Base-by-base conservation (phyloP, 1,140 invertebrate genomes). In the Pogonognathellus flavescens region DNA sequence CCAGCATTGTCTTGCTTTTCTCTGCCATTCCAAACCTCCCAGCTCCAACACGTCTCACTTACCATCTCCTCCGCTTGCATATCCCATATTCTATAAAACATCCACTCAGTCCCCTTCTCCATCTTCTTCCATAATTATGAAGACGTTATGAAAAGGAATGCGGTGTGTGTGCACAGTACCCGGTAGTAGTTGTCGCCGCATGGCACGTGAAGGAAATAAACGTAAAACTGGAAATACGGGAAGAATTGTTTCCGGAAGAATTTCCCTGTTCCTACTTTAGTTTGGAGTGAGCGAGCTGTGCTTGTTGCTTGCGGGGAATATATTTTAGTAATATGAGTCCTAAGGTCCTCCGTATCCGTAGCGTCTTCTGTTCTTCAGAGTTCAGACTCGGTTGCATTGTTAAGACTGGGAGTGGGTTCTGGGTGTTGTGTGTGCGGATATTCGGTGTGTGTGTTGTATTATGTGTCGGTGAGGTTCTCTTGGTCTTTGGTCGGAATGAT, bases 101-200 rank as follows among this genome's bases (percentile, higher is more conserved):
- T 41, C 6, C 31, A 6, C 31, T 41, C 31, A 41, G 31, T 22
- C 25, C 62, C 0, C 11, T 41, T 4, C 18, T 66, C n/a, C 59
- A 62, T 14, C 60, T 13, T 18, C 10, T 18, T 14, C 25, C 25
- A 76, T 76, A 76, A 76, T 76, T 76, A 76, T 76, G 70, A 76
- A 76, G 70, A 76, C 70, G 70, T 76, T 76, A 76, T 76, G 70
- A 76, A 76, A n/a, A 76, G 70, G 70, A 76, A 76, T 76, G 70
- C n/a, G 31, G 31, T 25, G 70, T 49, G 31, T 22, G 25, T 25
- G 18, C 31, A 41, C 2, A 41, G n/a, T 57, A 31, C 70, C 70
- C 59, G 59, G 6, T 62, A 62, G 59, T 62, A n/a, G 1, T 41
- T 41, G 31, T 41, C 31, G 31, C 9, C 2, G 53, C 53, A 57